Conservation (phyloP, 2,888 invertebrate genomes). For the Chloromyia formosa region DNA sequence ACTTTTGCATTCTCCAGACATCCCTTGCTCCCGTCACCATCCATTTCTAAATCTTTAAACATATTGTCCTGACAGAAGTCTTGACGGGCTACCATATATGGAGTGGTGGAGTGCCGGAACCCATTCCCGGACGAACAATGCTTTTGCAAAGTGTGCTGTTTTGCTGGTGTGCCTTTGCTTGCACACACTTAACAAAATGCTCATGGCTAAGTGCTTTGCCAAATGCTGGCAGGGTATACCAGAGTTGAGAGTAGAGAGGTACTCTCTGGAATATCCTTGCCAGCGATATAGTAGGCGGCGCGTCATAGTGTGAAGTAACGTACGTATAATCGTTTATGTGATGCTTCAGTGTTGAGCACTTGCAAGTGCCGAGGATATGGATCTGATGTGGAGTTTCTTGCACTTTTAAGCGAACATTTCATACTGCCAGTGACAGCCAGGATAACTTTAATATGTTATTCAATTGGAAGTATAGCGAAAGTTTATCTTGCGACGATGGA, state of each 20-base stretch:
- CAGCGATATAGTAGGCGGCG: background rate
- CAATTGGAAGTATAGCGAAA: background rate
- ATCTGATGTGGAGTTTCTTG: background rate
- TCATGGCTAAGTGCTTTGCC: slow-evolving; percentile 9
- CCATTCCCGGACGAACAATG: slow-evolving; percentile 2
- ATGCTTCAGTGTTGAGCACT: slow-evolving; percentile 1
- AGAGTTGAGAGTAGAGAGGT: background rate
- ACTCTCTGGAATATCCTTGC: background rate
- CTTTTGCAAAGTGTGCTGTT: background rate
- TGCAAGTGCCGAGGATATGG: background rate
- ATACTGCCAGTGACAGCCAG: slow-evolving; percentile 4
- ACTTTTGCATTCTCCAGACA: slow-evolving; percentile 46
- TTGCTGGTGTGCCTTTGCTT: slow-evolving; percentile 10
- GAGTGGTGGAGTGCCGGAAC: background rate
- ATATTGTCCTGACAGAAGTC: slow-evolving; percentile 38
- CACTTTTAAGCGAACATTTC: slow-evolving; percentile 15
- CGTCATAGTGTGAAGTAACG: slow-evolving; percentile 7
- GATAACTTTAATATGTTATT: slow-evolving; percentile 9
- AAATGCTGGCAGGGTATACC: slow-evolving; percentile 14
- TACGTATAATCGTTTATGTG: slow-evolving; percentile 8
- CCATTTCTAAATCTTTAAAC: slow-evolving; percentile 45
- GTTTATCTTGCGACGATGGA: background rate
- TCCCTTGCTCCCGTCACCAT: background rate
- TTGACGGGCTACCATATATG: slow-evolving; percentile 40
- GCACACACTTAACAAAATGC: slow-evolving; percentile 1